A percentile compares a stretch with the other conserved stretches of the same genome.
phyloP scores from a whole-genome alignment of 2,113 vertebrate genomes.

The Xenus cinereus region DNA sequence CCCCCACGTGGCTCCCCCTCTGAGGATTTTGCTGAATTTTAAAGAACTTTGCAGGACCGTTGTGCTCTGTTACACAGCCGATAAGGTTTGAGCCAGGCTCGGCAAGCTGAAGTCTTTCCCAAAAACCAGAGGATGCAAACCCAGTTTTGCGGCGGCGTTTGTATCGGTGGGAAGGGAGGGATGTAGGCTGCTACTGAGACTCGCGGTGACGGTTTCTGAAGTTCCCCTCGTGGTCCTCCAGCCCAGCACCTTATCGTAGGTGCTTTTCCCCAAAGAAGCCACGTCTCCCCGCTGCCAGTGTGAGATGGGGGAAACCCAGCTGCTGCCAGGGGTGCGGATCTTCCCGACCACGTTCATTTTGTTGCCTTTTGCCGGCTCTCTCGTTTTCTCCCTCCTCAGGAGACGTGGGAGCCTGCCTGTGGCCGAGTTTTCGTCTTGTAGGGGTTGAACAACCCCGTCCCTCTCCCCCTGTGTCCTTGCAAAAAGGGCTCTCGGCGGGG shows the following conservation, averaged over 20 bases:
- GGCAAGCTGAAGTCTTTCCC: not conserved
- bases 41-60: not conserved
- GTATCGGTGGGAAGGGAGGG: not conserved
- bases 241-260: fast-evolving
- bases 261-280: not conserved
- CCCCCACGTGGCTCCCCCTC: not conserved
- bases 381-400: not conserved
- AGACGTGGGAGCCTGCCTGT: not conserved
- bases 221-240: fast-evolving
- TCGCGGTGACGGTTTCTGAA: not conserved
- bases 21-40: not conserved
- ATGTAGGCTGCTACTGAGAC: not conserved
- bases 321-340: not conserved
- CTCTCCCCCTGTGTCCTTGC: fast-evolving
- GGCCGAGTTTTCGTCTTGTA: not conserved
- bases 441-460: not conserved
- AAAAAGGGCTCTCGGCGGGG: not conserved
- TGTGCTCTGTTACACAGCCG: not conserved
- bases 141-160: not conserved
- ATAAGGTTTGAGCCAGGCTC: not conserved
- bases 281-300: fast-evolving
- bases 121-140: not conserved
- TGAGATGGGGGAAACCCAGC: not conserved
- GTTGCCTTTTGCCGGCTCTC: not conserved
- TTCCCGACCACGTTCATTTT: not conserved